A percentile compares a stretch with the other conserved stretches of the same genome.
Conservation (phyloP, 2,888 invertebrate genomes). For the Tenthredo notha region DNA sequence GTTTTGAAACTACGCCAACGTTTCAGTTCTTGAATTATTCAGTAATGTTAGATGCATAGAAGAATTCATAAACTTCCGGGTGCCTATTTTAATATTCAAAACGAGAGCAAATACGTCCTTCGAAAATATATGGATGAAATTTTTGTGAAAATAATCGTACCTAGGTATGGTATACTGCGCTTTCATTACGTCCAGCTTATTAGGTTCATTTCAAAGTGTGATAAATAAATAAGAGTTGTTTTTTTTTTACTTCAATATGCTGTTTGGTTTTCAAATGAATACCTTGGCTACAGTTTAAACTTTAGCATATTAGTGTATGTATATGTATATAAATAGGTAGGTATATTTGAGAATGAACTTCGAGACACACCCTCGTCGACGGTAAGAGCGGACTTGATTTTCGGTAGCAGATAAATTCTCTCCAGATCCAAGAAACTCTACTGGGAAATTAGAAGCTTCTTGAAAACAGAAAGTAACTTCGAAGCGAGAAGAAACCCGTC, state of each 20-base stretch:
- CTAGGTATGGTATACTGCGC: neutral
- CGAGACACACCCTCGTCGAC: slow-evolving; percentile 11
- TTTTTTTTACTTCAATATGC: neutral
- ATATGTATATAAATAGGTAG: neutral
- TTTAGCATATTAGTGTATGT: neutral
- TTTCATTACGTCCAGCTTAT: neutral
- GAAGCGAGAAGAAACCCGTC: slow-evolving; percentile 43
- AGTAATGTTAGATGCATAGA: neutral
- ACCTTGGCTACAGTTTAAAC: neutral
- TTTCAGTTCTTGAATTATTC: slow-evolving; percentile 36
- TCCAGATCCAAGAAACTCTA: slow-evolving; percentile 50
- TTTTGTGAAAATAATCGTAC: neutral
- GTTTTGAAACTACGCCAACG: slow-evolving; percentile 37
- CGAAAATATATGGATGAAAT: neutral
- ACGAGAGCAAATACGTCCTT: neutral
- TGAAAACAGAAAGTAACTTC: slow-evolving; percentile 51
- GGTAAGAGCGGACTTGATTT: slow-evolving; percentile 31
- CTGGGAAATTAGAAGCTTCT: slow-evolving; percentile 53
- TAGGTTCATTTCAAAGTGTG: neutral
- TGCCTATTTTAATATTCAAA: neutral
- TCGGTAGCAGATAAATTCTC: slow-evolving; percentile 46
- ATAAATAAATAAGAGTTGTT: neutral
- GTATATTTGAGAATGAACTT: slow-evolving; percentile 29
- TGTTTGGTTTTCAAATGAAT: neutral
- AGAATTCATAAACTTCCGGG: slow-evolving; percentile 5